phyloP scores from a whole-genome alignment of 2,888 invertebrate species.

The Chrysolina oricalcia region DNA sequence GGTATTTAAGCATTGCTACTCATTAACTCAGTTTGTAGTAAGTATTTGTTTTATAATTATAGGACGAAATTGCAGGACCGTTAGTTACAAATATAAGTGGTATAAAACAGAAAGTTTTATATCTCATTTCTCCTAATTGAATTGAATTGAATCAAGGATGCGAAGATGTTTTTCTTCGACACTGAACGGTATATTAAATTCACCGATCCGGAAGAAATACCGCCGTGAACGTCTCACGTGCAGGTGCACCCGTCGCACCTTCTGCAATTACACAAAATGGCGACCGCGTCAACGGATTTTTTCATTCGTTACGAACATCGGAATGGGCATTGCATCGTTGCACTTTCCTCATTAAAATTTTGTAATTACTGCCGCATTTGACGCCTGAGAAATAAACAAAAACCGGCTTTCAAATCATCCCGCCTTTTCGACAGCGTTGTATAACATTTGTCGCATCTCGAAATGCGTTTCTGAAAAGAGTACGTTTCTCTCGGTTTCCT shows the following conservation, averaged over 20 bases:
- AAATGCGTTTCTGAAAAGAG: constrained; percentile 44
- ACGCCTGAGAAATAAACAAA: constrained; percentile 44
- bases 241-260: neutral
- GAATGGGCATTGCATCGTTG: constrained; percentile 65
- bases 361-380: constrained; percentile 63
- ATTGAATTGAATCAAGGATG: too few relatives aligned
- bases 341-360: constrained; percentile 71
- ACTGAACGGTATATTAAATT: too few relatives aligned
- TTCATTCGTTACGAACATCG: constrained; percentile 17
- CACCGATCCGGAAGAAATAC: neutral
- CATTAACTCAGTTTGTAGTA: too few relatives aligned
- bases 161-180: too few relatives aligned
- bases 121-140: too few relatives aligned
- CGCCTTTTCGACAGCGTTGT: constrained; percentile 24
- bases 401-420: constrained; percentile 51
- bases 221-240: neutral
- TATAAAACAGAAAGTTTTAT: too few relatives aligned
- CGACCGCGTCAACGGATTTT: neutral
- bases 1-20: too few relatives aligned
- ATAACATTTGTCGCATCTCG: constrained; percentile 30
- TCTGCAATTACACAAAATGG: constrained; percentile 26
- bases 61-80: too few relatives aligned
- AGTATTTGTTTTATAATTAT: too few relatives aligned
- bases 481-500: constrained; percentile 56
- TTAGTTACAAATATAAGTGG: too few relatives aligned